Evolutionary conservation across 2,888 invertebrate species (phyloP).

Genomic region (Yponomeuta cagnagella): DNA sequence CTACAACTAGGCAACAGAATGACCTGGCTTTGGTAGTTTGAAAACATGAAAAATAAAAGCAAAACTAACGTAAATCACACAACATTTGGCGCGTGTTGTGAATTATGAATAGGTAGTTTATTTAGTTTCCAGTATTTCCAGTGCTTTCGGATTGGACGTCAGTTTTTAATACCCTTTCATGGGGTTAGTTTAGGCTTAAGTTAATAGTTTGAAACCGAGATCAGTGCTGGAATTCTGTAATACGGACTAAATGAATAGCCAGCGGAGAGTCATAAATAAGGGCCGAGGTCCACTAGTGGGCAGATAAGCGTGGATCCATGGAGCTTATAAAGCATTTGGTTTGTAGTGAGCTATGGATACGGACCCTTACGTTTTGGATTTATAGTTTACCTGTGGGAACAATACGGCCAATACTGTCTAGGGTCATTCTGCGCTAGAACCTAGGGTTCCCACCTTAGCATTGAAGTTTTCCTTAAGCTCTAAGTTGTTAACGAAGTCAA

Average conservation of each 20-base stretch:
- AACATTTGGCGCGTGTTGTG: too few species aligned
- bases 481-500: too few species aligned
- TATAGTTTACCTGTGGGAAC: constrained; percentile 30
- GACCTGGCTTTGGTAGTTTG: too few species aligned
- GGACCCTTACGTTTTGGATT: constrained; percentile 23
- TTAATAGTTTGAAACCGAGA: neutral
- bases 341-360: constrained; percentile 36
- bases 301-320: constrained; percentile 65
- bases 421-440: constrained; percentile 7
- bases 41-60: too few species aligned
- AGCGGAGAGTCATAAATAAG: constrained; percentile 53
- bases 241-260: constrained; percentile 57
- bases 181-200: neutral
- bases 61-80: too few species aligned
- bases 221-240: constrained; percentile 29
- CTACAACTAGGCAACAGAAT: too few species aligned
- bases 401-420: constrained; percentile 11
- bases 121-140: too few species aligned
- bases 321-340: constrained; percentile 61
- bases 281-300: constrained; percentile 45
- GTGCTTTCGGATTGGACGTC: too few species aligned
- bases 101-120: too few species aligned
- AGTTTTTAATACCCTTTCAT: neutral
- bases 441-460: neutral
- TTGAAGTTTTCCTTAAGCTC: too few species aligned